phyloP scores from a whole-genome alignment of 2,113 vertebrate genomes.

The Pseudopodoces humilis region DNA sequence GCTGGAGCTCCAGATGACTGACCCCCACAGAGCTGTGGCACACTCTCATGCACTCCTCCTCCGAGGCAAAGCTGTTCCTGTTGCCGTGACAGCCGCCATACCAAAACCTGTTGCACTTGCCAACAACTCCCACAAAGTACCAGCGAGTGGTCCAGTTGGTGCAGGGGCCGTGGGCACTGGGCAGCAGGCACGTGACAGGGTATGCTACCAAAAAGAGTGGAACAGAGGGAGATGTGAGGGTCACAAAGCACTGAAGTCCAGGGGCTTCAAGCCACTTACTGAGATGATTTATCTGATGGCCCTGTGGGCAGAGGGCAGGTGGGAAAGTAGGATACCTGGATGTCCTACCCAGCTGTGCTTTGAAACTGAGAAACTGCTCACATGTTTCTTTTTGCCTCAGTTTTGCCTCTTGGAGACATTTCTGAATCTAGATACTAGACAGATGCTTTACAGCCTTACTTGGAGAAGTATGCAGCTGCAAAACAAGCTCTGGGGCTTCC shows the following conservation, averaged over 20 bases:
- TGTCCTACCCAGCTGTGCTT: background rate
- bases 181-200: constrained; percentile 83
- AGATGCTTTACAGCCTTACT: background rate
- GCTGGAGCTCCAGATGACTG: background rate
- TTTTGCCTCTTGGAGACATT: background rate
- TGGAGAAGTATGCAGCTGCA: background rate
- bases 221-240: background rate
- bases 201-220: constrained; percentile 70
- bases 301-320: background rate
- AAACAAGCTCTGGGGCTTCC: background rate
- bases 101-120: constrained; percentile 92
- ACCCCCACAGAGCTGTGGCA: constrained; percentile 53
- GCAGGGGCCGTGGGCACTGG: constrained; percentile 85
- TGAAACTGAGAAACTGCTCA: background rate
- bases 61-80: constrained; percentile 85
- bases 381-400: background rate
- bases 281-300: background rate
- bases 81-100: constrained; percentile 92
- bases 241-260: background rate
- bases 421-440: background rate
- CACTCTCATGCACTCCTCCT: constrained; percentile 81
- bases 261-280: background rate
- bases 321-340: background rate
- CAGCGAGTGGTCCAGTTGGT: constrained; percentile 83
- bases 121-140: constrained; percentile 83